Conservation (phyloP, 2,888 invertebrate species). For the Pimpla rufipes region DNA sequence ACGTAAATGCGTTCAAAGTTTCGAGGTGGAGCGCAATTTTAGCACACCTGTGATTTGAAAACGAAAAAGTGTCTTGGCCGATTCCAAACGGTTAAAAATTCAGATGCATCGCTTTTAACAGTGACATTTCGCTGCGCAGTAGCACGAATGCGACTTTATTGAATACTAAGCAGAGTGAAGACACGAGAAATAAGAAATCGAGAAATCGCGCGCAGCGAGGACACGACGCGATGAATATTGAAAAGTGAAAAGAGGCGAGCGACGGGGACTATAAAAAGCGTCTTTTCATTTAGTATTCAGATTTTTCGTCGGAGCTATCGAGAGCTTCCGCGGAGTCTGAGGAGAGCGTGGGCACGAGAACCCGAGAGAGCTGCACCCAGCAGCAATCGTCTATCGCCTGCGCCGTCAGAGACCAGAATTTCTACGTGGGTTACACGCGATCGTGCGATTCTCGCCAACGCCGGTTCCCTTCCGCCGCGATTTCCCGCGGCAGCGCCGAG, state of each 20-base stretch:
- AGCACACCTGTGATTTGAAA: too few species aligned
- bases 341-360: constrained; percentile 46
- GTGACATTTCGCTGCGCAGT: not conserved
- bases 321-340: constrained; percentile 38
- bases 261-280: constrained; percentile 1
- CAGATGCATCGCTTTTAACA: too few species aligned
- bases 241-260: constrained; percentile 21
- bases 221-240: constrained; percentile 33
- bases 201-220: constrained; percentile 4
- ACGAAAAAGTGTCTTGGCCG: too few species aligned
- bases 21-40: too few species aligned
- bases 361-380: constrained; percentile 56
- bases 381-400: constrained; percentile 20
- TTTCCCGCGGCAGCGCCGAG: constrained; percentile 14
- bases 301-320: constrained; percentile 17
- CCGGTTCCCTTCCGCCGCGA: constrained; percentile 29
- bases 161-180: not conserved
- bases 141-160: constrained; percentile 1
- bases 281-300: constrained; percentile 38
- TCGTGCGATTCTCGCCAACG: constrained; percentile 56
- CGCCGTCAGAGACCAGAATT: constrained; percentile 44
- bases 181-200: constrained; percentile 13
- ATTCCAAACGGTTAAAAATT: too few species aligned
- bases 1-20: too few species aligned
- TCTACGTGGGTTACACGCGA: constrained; percentile 43